Percentiles rank a stretch among this genome's conserved stretches.
Conservation (phyloP, 2,797 vertebrate genomes). For the Phoebastria nigripes region DNA sequence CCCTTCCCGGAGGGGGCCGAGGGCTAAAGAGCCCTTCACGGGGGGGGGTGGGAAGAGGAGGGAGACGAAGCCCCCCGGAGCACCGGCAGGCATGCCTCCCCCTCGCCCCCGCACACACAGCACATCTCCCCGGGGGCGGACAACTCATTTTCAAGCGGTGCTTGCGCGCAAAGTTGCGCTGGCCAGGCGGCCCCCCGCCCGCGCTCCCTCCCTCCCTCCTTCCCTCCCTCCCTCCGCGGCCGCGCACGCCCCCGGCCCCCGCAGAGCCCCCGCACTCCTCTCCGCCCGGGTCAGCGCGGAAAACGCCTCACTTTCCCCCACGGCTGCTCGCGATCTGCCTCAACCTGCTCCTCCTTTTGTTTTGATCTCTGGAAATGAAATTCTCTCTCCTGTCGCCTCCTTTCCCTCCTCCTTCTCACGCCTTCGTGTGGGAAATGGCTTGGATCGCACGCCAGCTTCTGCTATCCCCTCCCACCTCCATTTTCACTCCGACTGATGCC, state of each 20-base stretch:
- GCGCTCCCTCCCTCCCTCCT: background rate
- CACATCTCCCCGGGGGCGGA: background rate
- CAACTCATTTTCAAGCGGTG: background rate
- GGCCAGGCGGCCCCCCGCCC: background rate
- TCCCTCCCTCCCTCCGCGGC: background rate
- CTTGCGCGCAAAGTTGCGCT: background rate
- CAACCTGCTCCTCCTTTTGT: slow-evolving; percentile 42
- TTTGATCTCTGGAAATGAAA: slow-evolving; percentile 5
- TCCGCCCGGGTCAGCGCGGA: background rate
- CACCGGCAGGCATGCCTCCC: background rate
- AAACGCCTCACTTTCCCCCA: background rate
- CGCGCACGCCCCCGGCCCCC: background rate
- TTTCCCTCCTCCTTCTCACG: slow-evolving; percentile 23
- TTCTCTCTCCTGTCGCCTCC: background rate
- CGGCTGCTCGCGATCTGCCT: slow-evolving; percentile 6
- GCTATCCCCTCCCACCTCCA: slow-evolving; percentile 26
- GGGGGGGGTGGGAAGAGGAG: background rate
- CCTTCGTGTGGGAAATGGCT: background rate
- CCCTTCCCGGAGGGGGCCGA: background rate
- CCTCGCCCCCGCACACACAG: background rate
- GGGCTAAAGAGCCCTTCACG: background rate
- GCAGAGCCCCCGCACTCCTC: background rate
- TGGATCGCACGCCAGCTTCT: background rate
- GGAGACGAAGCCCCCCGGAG: background rate
- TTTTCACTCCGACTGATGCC: slow-evolving; percentile 15